phyloP scores from a whole-genome alignment of 2,113 vertebrate genomes.

The Microcebus jonahi region DNA sequence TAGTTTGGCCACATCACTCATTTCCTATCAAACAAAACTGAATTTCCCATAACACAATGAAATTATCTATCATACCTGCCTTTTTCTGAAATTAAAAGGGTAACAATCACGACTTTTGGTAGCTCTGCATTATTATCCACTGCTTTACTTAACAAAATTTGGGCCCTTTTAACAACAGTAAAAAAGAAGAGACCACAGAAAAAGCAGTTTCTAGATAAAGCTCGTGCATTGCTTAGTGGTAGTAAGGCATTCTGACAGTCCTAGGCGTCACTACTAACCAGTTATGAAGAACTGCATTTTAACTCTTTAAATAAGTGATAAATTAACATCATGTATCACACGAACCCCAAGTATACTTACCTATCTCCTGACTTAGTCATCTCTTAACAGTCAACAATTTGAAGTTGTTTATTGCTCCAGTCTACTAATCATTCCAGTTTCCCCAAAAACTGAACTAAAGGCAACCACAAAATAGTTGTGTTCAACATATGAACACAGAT shows the following conservation, averaged over 20 bases:
- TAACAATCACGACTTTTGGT: background rate
- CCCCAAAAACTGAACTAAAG: background rate
- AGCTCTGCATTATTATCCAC: background rate
- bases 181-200: background rate
- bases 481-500: background rate
- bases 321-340: background rate
- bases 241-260: background rate
- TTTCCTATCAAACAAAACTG: slow-evolving; percentile 45
- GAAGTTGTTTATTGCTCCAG: background rate
- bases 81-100: slow-evolving; percentile 45
- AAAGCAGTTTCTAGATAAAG: slow-evolving; percentile 24
- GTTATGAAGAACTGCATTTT: background rate
- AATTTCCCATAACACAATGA: slow-evolving; percentile 19
- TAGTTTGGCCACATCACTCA: slow-evolving; percentile 2
- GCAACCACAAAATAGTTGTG: background rate
- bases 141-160: slow-evolving; percentile 29
- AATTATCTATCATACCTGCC: background rate
- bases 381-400: slow-evolving; percentile 14
- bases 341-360: background rate
- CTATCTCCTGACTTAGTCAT: background rate
- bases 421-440: slow-evolving; percentile 47
- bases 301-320: slow-evolving; percentile 16
- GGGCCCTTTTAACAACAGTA: background rate
- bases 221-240: background rate
- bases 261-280: background rate